Evolutionary conservation across 2,888 invertebrate species (phyloP).

Genomic region (Sicus ferrugineus): DNA sequence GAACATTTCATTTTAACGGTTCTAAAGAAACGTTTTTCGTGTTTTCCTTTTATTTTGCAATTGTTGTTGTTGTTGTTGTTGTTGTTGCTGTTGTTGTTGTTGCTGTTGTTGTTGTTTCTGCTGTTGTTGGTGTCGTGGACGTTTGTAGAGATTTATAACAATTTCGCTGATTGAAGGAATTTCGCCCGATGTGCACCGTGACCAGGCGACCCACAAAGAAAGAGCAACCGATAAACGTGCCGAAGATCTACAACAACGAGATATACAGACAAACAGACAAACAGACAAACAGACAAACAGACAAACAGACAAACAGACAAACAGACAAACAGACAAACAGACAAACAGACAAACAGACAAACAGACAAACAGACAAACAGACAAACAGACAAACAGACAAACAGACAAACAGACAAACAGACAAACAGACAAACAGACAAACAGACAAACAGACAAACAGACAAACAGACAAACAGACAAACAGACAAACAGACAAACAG

Average conservation of each 20-base stretch:
- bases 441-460: not conserved
- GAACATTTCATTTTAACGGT: conserved; percentile 44
- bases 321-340: not conserved
- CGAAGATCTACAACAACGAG: no score
- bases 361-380: not conserved
- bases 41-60: conserved; percentile 8
- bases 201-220: conserved; percentile 36
- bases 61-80: conserved; percentile 37
- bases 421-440: not conserved
- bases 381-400: not conserved
- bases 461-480: not conserved
- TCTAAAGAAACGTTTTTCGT: conserved; percentile 34
- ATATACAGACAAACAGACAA: not conserved
- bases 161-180: conserved; percentile 42
- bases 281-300: not conserved
- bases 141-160: conserved; percentile 49
- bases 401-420: not conserved
- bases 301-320: not conserved
- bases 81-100: conserved; percentile 7
- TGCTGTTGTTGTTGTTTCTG: not conserved
- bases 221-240: not conserved
- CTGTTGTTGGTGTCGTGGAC: conserved; percentile 34
- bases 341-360: not conserved
- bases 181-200: conserved; percentile 35
- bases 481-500: no score